Evolutionary conservation across 2,888 invertebrate species (phyloP), one percentile per base, ranked within the genome.

Genomic region (Cerastoderma edule): DNA sequence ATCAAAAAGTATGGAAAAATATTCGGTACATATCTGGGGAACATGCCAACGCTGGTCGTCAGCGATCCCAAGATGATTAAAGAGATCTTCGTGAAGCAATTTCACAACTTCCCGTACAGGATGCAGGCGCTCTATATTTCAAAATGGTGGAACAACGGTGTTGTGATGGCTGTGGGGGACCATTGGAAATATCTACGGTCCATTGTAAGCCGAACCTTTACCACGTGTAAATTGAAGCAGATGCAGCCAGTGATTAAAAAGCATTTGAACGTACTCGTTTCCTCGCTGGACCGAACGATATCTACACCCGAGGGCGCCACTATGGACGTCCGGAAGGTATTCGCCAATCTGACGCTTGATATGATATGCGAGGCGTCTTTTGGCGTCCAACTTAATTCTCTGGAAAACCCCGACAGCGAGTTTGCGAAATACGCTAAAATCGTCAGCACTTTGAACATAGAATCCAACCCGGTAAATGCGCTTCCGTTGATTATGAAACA

Each of bases 331-430:
- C 46, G 74, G 33, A 32, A 50, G 19, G 2, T 74, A 6, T 77
- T 84, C 46, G 79, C 79, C 13, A 78, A 83, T 6, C 75, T 82
- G 28, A 84, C 87, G 0, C 73, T 87, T 75, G 85, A 85, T 60
- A 83, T 84, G 0, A 85, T 87, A 44, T 80, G 82, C 30, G 64
- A 75, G 50, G 83, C 84, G 3, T 83, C 84, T 28, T 87, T 87
- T 72, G 85, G 85, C 13, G 69, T 85, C 10, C 78, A 84, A 35
- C 67, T 83, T 13, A 65, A 83, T 33, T 78, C 83, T 0, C 78
- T 83, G 19, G 63, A 60, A 27, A 67, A 86, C 54, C 65, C 67
- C 8, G 67, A 81, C 13, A 76, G 76, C n/a, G 77, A 78, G 3
- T 87, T 87, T 67, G 74, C 83, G 8, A 78, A 78, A 30, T 70